Base-by-base conservation (phyloP, 2,113 vertebrate genomes). In the Cryptotis parvus region DNA sequence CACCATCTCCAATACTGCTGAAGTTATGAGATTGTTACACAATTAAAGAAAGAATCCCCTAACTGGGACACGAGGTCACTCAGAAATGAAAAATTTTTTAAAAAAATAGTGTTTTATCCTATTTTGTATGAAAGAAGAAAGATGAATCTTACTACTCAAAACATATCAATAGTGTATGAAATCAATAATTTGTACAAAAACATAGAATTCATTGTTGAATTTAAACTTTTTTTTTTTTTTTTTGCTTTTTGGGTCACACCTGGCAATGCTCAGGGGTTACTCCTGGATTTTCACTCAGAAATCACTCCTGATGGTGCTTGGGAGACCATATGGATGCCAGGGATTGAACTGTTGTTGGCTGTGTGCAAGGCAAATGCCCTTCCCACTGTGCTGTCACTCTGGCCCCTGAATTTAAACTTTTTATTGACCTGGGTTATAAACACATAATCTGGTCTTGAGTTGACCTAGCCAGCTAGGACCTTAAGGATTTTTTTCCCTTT, bases 101-200 rank as follows among this genome's bases (percentile, higher is more conserved):
- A 92, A 63, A 93, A 89, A 72, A 76, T 29, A 26, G 22, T 82
- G 24, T 6, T 27, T 93, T 33, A 90, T 70, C 35, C 24, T 72
- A 22, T 61, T 91, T 22, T 75, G 31, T 49, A 29, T 94, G 45
- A 49, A 49, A 41, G 18, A 20, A 75, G 18, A 20, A 75, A 70
- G 63, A 79, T 37, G 45, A 82, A 35, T 3, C 27, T 72, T 6
- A 80, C 22, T 27, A n/a, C 73, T 92, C 2, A n/a, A 90, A 82
- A 49, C 45, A 87, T 49, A 70, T 11, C 86, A 86, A 58, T 77
- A 68, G 76, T 49, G 27, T 65, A 18, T 24, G 12, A 72, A 77
- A n/a, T 85, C 18, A 58, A 58, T 58, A 24, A 58, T 58, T 58
- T 58, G 55, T 58, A 69, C 18, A 84, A 72, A 76, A 24, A 43